These are phyloP conservation scores for Silvanus unidentatus DNA, from an alignment of 2,888 invertebrate genomes.

Conservation along the genomic window DNA sequence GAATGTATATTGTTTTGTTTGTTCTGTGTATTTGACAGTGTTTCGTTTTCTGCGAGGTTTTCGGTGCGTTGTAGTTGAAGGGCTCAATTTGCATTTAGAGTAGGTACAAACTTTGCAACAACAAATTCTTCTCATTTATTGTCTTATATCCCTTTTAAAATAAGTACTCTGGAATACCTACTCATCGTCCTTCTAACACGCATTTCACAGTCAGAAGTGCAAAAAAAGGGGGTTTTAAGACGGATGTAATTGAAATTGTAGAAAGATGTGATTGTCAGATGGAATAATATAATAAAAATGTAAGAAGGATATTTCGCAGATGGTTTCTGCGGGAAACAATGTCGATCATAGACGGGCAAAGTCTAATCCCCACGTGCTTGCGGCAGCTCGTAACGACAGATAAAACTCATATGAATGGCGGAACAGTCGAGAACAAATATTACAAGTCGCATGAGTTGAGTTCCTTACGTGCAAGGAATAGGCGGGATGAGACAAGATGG, in stretches of 20 bases:
- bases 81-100: slow-evolving; percentile 44
- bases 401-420: slow-evolving; percentile 44
- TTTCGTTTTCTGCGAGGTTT: too few relatives aligned
- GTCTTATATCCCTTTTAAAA: slow-evolving; percentile 28
- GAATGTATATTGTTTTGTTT: slow-evolving; percentile 33
- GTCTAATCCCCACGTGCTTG: slow-evolving; percentile 41
- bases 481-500: slow-evolving; percentile 54
- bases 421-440: slow-evolving; percentile 48
- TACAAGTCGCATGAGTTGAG: slow-evolving; percentile 48
- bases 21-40: slow-evolving; percentile 20
- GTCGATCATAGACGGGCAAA: slow-evolving; percentile 17
- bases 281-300: background rate
- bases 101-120: slow-evolving; percentile 43
- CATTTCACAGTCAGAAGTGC: too few relatives aligned
- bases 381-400: slow-evolving; percentile 41
- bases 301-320: slow-evolving; percentile 20
- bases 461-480: slow-evolving; percentile 48
- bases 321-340: slow-evolving; percentile 24
- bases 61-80: too few relatives aligned
- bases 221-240: too few relatives aligned
- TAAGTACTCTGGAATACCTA: too few relatives aligned
- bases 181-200: too few relatives aligned
- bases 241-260: background rate
- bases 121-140: slow-evolving; percentile 31
- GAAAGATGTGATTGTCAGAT: background rate